Conservation (phyloP, 2,797 vertebrate species). For the Todus mexicanus region DNA sequence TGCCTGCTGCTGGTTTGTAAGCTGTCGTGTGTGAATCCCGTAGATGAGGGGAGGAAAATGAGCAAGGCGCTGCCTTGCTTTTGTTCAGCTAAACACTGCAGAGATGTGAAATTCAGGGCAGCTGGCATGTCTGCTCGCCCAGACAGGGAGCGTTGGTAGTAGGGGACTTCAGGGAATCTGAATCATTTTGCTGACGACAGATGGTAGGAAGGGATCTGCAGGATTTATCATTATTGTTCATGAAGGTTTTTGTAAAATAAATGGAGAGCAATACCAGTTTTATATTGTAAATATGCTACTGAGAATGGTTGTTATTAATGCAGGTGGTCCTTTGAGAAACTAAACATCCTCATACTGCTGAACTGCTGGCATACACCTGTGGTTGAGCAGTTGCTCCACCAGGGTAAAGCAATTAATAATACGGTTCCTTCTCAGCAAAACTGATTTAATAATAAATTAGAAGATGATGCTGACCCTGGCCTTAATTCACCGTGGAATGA, state of each 20-base stretch:
- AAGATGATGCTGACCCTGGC: slow-evolving; percentile 15
- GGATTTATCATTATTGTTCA: background rate
- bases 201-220: background rate
- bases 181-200: background rate
- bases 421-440: background rate
- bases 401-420: background rate
- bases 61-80: background rate
- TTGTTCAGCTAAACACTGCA: background rate
- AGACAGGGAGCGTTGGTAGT: background rate
- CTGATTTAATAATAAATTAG: background rate
- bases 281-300: slow-evolving; percentile 16
- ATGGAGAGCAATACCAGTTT: slow-evolving; percentile 22
- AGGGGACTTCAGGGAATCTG: background rate
- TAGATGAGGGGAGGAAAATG: background rate
- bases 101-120: background rate
- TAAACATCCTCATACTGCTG: background rate
- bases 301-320: background rate
- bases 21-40: background rate
- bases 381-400: background rate
- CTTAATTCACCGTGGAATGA: background rate
- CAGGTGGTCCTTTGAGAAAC: background rate
- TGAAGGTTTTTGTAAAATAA: slow-evolving; percentile 25
- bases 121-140: background rate
- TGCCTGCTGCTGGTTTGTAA: background rate
- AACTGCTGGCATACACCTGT: background rate